Percentiles rank a stretch among this genome's conserved stretches.
phyloP scores from a whole-genome alignment of 2,888 invertebrate genomes.

The Barypeithes pellucidus region DNA sequence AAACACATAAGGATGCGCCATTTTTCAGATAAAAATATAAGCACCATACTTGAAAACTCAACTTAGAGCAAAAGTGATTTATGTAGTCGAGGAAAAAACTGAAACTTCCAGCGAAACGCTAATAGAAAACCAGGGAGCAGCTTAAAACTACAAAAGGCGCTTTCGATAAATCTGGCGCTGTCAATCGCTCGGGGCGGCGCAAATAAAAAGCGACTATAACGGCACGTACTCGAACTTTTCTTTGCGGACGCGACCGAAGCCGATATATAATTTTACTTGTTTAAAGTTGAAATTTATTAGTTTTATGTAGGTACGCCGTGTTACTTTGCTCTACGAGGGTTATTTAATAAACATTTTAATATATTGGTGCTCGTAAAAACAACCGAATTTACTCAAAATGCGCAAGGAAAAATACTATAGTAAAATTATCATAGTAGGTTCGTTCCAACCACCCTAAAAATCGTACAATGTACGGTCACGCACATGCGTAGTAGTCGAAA shows the following conservation, averaged over 20 bases:
- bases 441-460: too few relatives aligned
- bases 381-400: too few relatives aligned
- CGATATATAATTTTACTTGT: constrained; percentile 53
- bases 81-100: constrained; percentile 40
- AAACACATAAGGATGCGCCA: too few relatives aligned
- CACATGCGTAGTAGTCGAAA: too few relatives aligned
- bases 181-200: constrained; percentile 36
- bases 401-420: too few relatives aligned
- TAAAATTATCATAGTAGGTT: too few relatives aligned
- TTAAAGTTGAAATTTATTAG: constrained; percentile 53
- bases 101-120: constrained; percentile 50
- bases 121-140: constrained; percentile 52
- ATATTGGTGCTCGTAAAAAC: too few relatives aligned
- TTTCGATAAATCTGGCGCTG: constrained; percentile 53
- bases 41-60: constrained; percentile 17
- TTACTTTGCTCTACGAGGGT: constrained; percentile 35
- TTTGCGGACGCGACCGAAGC: constrained; percentile 44
- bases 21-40: constrained; percentile 1
- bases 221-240: constrained; percentile 50
- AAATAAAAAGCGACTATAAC: constrained; percentile 46
- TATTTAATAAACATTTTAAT: not conserved
- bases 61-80: constrained; percentile 41
- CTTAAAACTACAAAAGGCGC: constrained; percentile 54
- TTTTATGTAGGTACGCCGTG: constrained; percentile 48
- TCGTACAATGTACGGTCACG: too few relatives aligned